Percentiles rank a stretch among this genome's conserved stretches.
phyloP scores from a whole-genome alignment of 2,113 vertebrate species.

The Natator depressus region DNA sequence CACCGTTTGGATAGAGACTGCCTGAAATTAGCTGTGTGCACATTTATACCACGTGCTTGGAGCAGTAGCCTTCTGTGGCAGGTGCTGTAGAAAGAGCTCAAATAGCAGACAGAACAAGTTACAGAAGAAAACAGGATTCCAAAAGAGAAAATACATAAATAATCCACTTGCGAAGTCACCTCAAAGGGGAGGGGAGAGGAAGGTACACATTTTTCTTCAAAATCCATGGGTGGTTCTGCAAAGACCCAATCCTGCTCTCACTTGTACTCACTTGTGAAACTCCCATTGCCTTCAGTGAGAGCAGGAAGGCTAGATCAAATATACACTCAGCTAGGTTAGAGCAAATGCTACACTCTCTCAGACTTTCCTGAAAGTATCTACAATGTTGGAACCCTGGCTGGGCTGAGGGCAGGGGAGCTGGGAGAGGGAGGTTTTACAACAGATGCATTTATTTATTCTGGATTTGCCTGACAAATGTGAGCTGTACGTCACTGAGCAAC shows the following conservation, averaged over 20 bases:
- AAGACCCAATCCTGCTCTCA: not conserved
- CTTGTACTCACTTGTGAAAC: not conserved
- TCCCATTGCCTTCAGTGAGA: not conserved
- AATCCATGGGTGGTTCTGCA: not conserved
- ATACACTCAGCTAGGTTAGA: not conserved
- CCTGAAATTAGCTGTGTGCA: not conserved
- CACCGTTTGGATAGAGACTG: not conserved
- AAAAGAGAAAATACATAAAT: not conserved
- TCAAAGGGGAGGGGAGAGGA: not conserved
- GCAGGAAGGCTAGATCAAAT: not conserved
- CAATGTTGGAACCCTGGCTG: not conserved
- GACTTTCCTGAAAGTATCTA: not conserved
- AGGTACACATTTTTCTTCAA: not conserved
- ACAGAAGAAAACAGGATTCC: not conserved
- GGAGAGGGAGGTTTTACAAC: not conserved
- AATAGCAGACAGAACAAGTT: not conserved
- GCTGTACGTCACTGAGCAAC: not conserved
- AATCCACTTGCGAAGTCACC: not conserved
- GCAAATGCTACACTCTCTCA: not conserved
- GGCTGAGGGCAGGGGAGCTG: not conserved
- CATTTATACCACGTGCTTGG: not conserved
- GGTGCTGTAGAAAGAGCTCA: not conserved
- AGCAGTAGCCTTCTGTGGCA: not conserved
- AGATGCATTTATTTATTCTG: not conserved
- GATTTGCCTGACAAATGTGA: not conserved